Evolutionary conservation across 2,113 vertebrate species (phyloP), one percentile per base, ranked within the genome.

Genomic region (Gadus chalcogrammus): DNA sequence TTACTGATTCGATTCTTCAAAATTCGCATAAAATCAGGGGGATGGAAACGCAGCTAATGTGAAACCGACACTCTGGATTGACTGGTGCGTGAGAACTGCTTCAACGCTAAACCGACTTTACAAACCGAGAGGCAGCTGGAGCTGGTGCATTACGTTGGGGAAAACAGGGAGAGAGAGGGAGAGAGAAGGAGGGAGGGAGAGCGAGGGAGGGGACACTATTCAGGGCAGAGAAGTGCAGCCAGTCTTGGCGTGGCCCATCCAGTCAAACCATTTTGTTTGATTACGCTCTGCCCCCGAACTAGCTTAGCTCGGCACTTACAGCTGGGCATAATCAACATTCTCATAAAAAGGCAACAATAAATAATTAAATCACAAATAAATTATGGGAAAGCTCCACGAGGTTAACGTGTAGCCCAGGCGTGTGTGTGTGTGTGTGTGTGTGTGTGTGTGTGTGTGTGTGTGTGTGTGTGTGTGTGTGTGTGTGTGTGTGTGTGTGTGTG

Each of bases 331-430:
- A 58, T 58, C 55, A 58, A 58, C 55, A n/a, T n/a, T 58, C 16
- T 58, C 55, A 58, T 17, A 58, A 58, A 58, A 58, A 58, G 42
- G 42, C 42, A 48, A 13, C 42, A 13, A 48, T 12, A 48, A 48
- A 48, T 48, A 48, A 48, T 12, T 13, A 58, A 16, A 58, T 58
- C 2, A 17, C 15, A 2, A 58, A 17, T 58, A 58, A 58, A 58
- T 17, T 76, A 77, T n/a, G 70, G 71, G 22, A 59, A 76, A 79
- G 65, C 35, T 59, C 58, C 74, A 76, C 84, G 67, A 27, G 82
- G 27, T 17, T 60, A 8, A 6, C 20, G 20, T 20, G 20, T 20
- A 20, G 20, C 20, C 20, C 20, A 20, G 20, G 20, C 20, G 20
- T n/a, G 58, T 60, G 58, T 60, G 58, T 60, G 58, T 60, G n/a